A percentile compares a stretch with the other conserved stretches of the same genome.
Evolutionary conservation across 2,797 vertebrate genomes (phyloP).

Genomic region (Thalassophryne amazonica): DNA sequence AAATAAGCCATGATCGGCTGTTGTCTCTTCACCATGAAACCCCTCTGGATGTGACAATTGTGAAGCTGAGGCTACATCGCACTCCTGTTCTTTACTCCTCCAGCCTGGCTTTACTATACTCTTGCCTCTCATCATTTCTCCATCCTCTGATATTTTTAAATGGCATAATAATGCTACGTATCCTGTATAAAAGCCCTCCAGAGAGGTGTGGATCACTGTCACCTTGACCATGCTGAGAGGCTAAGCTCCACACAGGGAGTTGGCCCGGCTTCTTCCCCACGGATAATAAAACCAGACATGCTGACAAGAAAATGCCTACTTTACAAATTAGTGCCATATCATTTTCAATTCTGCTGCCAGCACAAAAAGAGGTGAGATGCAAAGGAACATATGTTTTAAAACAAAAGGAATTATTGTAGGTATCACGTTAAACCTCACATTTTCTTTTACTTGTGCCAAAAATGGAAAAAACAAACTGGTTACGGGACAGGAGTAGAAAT

Average conservation of each 20-base stretch:
- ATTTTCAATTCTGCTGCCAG: conserved; percentile 7
- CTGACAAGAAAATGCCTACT: conserved; percentile 12
- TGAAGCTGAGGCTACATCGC: conserved; percentile 24
- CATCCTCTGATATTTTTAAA: conserved; percentile 36
- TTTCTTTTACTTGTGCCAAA: no score
- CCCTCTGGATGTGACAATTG: conserved; percentile 33
- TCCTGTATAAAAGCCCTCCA: conserved; percentile 36
- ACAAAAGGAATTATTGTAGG: conserved; percentile 11
- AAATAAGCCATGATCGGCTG: conserved; percentile 23
- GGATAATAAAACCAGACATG: conserved; percentile 23
- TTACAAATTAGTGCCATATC: conserved; percentile 35
- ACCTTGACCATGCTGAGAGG: conserved; percentile 61
- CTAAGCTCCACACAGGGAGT: conserved; percentile 35
- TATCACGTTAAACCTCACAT: no score
- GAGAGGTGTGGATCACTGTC: conserved; percentile 61
- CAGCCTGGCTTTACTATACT: conserved; percentile 5
- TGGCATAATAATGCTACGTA: conserved; percentile 40
- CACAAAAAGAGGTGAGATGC: background rate
- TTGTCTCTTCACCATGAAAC: conserved; percentile 36
- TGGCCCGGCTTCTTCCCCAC: conserved; percentile 20
- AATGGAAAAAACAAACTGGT: no score
- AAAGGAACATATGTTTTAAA: background rate
- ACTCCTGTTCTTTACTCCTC: background rate
- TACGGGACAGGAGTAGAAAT: no score
- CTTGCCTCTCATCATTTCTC: conserved; percentile 6